Conservation (phyloP, 2,113 vertebrate genomes). For the Triplophysa rosa region DNA sequence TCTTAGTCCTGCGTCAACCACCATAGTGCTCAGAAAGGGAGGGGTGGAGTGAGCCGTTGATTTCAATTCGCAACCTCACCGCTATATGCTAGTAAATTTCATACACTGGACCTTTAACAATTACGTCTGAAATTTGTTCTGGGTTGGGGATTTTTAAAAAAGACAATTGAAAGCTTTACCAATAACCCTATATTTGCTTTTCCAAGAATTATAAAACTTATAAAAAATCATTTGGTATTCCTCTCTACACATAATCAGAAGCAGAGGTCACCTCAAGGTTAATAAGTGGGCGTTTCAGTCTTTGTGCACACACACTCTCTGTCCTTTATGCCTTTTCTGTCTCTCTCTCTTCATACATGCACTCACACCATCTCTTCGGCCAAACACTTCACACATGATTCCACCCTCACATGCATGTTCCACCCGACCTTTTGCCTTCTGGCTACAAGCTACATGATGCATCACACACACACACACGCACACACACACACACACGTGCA, state of each 20-base stretch:
- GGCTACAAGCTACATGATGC: background rate
- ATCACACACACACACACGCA: slow-evolving; percentile 3
- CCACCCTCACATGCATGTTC: background rate
- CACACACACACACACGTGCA: slow-evolving; percentile 9
- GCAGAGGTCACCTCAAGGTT: slow-evolving; percentile 23
- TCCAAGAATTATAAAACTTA: background rate
- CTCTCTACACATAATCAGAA: slow-evolving; percentile 25
- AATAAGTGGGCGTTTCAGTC: slow-evolving; percentile 8
- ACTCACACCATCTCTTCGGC: background rate
- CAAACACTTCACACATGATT: background rate
- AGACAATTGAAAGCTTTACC: background rate
- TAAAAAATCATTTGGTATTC: background rate
- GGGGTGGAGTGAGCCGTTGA: too few relatives aligned
- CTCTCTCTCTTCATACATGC: background rate
- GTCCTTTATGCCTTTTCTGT: background rate
- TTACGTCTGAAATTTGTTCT: too few relatives aligned
- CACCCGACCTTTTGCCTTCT: background rate
- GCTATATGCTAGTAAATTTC: too few relatives aligned
- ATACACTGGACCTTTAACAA: too few relatives aligned
- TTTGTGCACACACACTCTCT: background rate
- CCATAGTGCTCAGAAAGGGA: too few relatives aligned
- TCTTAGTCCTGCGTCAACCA: too few relatives aligned
- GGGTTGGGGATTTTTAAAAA: background rate
- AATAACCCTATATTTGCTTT: background rate
- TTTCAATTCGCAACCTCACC: too few relatives aligned